Evolutionary conservation across 2,888 invertebrate species (phyloP), one percentile per base, ranked within the genome.

Genomic region (Bibio marci): DNA sequence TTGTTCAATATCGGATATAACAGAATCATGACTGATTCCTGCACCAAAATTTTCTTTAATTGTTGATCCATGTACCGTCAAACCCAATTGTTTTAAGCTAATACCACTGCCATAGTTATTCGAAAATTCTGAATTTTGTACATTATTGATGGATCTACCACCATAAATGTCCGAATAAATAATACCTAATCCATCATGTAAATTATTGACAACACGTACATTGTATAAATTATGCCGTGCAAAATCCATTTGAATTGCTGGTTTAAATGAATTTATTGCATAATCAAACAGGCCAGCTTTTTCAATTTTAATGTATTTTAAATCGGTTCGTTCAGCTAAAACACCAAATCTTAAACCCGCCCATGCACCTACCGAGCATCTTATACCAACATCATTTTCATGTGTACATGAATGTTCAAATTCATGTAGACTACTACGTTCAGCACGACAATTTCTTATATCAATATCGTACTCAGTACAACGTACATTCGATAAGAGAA

Each of bases 201-300:
- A 76, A 56, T 94, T 95, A 52, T 91, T 76, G 0, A 74, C 67
- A 14, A 97, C 70, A 48, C 76, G 74, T 3, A 87, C 72, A 50
- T 79, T 82, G 57, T 87, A 85, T 48, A 87, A 64, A 47, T 83
- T 79, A 50, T 86, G 86, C 13, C 81, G 69, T 2, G 82, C 76
- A 50, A 86, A 83, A 53, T 87, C 87, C 47, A 87, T 80, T 63
- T 90, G 90, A 12, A 91, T 60, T 0, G 91, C 91, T 8, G 91
- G 86, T 55, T 83, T 87, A 49, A 91, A 87, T 1, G 72, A 59
- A 59, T 82, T 83, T 0, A 86, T 87, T 0, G 85, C 76, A 54
- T 90, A 94, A 63, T 98, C 97, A 38, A 94, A 68, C 1, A 97
- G 68, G 0, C 98, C 98, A 5, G 95, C 91, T 58, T 79, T 80